Conservation (phyloP, 92 coral and sea anemone genomes). For the Pocillopora grandis region DNA sequence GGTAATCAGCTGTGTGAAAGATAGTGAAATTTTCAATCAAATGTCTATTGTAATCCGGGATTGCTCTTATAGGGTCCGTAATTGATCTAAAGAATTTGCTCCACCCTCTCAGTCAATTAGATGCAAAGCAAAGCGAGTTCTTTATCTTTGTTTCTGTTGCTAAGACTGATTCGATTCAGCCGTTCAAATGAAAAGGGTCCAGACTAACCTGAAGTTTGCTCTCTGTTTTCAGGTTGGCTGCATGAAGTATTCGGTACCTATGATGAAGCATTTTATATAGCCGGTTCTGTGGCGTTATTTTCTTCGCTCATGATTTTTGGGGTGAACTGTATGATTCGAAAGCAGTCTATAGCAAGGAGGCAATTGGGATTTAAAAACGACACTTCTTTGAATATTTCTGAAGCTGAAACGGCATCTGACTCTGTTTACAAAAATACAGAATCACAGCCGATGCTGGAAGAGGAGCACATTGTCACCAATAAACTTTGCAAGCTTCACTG, state of each 20-base stretch:
- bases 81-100: no score
- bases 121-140: no score
- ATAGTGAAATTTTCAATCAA: not conserved
- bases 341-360: not conserved
- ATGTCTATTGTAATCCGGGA: no score
- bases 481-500: not conserved
- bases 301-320: slow-evolving; percentile 63
- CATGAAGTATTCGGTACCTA: slow-evolving; percentile 73
- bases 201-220: not conserved
- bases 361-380: not conserved
- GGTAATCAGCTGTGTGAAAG: slow-evolving; percentile 45
- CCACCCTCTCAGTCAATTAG: no score
- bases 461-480: not conserved
- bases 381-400: slow-evolving; percentile 14
- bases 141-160: no score
- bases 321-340: slow-evolving; percentile 46
- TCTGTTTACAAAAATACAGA: slow-evolving; percentile 20
- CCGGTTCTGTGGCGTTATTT: slow-evolving; percentile 70
- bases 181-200: not conserved
- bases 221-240: slow-evolving; percentile 65
- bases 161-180: no score
- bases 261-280: slow-evolving; percentile 65
- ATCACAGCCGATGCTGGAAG: slow-evolving; percentile 28
- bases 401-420: slow-evolving; percentile 21
- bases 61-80: no score